Base-by-base conservation (phyloP, 2,113 vertebrate species). In the Alectura lathami region DNA sequence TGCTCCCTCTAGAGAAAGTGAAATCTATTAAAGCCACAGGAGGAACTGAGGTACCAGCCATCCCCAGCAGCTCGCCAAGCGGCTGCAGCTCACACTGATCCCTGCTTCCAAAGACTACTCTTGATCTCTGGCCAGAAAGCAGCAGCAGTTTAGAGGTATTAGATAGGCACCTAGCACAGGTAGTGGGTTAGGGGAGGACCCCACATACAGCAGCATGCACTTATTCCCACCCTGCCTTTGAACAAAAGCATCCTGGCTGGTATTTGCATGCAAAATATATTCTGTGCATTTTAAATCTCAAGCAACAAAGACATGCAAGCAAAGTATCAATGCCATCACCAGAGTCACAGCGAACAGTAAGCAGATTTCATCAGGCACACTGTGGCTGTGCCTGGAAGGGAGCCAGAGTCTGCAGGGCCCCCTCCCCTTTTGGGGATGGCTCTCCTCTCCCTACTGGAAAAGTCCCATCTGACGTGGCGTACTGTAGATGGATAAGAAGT, bases 401-500 rank as follows among this genome's bases (percentile, higher is more conserved):
- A 96, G 89, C 83, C 93, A 97, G 69, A 56, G 94, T 96, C 95
- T 93, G 96, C 45, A 93, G 40, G 70, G 90, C 86, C 89, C 97
- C 96, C 94, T 93, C 96, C 97, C 94, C 75, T 97, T 97, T 13
- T 81, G 93, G 96, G 89, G 96, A 97, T 84, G 96, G 96, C 96
- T 98, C 97, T 82, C 97, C 96, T 97, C 96, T 97, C 97, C 98
- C 97, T 98, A 98, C 92, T 98, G 98, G 97, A 97, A 98, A 89
- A 97, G 98, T 98, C 97, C 95, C 97, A 96, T 98, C 97, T 97
- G 98, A 97, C 96, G 98, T 98, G 98, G 92, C 74, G 95, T 96
- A 98, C 98, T 98, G 96, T 98, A 98, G 98, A 97, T 98, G 98
- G 97, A 96, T 98, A 98, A 98, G 98, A 98, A 99, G 98, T 98